phyloP scores from a whole-genome alignment of 2,888 invertebrate species.

The Cephus sareptanus region DNA sequence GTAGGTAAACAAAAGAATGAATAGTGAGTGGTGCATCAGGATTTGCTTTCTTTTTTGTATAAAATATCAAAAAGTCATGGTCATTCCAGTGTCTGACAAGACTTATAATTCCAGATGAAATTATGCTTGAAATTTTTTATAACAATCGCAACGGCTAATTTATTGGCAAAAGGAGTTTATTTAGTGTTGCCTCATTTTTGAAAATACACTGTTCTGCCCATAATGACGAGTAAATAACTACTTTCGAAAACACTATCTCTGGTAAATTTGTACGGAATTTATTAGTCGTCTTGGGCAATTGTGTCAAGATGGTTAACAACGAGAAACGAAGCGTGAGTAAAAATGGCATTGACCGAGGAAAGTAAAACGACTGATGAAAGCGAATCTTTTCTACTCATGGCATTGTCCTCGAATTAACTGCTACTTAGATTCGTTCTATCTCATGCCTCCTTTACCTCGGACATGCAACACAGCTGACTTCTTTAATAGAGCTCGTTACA shows the following conservation, averaged over 20 bases:
- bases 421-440: not conserved
- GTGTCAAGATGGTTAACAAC: not conserved
- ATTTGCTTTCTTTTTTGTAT: not conserved
- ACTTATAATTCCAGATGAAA: not conserved
- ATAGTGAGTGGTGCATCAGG: not conserved
- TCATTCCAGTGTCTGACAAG: not conserved
- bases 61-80: not conserved
- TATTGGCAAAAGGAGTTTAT: not conserved
- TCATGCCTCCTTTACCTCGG: not conserved
- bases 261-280: not conserved
- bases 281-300: not conserved
- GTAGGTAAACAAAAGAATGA: not conserved
- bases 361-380: conserved; percentile 38
- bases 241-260: not conserved
- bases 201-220: not conserved
- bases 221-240: not conserved
- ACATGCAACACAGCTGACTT: not conserved
- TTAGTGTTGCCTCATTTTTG: not conserved
- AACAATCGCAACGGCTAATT: not conserved
- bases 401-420: not conserved
- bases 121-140: not conserved
- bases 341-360: conserved; percentile 52
- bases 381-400: conserved; percentile 22
- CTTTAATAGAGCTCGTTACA: not conserved
- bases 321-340: conserved; percentile 13